Evolutionary conservation across 2,797 vertebrate genomes (phyloP).

Genomic region (Xyrichtys novacula): DNA sequence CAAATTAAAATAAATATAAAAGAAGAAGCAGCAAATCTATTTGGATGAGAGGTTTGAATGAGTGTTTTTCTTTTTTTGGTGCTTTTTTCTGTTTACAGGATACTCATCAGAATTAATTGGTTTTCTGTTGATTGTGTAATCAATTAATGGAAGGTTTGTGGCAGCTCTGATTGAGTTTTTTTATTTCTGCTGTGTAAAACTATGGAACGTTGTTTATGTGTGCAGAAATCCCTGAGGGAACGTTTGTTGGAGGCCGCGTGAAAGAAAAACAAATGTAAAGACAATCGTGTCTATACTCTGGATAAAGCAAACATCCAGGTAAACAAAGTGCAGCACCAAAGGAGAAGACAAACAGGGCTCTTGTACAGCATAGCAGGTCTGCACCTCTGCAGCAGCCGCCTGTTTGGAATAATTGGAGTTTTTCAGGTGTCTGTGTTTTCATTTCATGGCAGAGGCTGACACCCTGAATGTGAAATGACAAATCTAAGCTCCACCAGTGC

Average conservation of each 20-base stretch:
- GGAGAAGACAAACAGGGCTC: background rate
- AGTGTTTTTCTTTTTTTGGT: no score
- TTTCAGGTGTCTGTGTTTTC: constrained; percentile 14
- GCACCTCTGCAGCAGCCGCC: background rate
- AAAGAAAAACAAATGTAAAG: background rate
- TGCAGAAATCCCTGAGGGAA: background rate
- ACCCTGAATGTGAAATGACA: constrained; percentile 55
- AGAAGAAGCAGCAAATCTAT: background rate
- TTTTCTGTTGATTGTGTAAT: background rate
- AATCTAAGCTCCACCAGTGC: constrained; percentile 33
- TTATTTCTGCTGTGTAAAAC: background rate
- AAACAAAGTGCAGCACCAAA: background rate
- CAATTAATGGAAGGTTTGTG: background rate
- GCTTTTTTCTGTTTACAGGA: background rate
- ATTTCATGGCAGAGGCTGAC: constrained; percentile 35
- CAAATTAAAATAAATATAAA: background rate
- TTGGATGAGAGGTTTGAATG: background rate
- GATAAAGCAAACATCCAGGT: background rate
- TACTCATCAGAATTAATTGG: background rate
- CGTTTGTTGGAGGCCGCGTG: background rate
- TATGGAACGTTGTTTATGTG: background rate
- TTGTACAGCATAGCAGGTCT: background rate
- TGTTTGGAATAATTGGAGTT: constrained; percentile 27
- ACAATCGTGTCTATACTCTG: background rate
- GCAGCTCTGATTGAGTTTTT: background rate